Evolutionary conservation across 2,797 vertebrate genomes (phyloP).

Genomic region (Chaetodon trifasciatus): DNA sequence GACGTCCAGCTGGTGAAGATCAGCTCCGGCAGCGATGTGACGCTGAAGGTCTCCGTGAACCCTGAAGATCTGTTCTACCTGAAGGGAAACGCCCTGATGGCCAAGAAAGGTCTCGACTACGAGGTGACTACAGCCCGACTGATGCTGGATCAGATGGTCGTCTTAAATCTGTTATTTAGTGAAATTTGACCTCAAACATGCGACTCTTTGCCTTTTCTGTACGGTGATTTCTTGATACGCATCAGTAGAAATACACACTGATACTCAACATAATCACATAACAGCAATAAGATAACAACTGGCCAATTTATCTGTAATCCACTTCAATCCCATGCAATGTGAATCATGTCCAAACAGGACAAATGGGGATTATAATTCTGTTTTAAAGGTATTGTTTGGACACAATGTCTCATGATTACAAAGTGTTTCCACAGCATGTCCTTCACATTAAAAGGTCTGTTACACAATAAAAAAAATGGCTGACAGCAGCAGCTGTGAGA

Average conservation of each 20-base stretch:
- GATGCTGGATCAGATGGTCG: no score
- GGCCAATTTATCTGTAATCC: not conserved
- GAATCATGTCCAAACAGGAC: not conserved
- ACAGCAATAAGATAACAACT: not conserved
- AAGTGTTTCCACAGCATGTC: not conserved
- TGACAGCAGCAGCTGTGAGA: not conserved
- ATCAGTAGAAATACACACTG: not conserved
- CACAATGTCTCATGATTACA: not conserved
- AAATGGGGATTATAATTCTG: not conserved
- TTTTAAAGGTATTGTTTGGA: not conserved
- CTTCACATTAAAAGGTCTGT: not conserved
- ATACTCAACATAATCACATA: not conserved
- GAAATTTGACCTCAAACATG: no score
- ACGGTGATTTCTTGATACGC: not conserved
- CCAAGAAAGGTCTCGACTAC: constrained; percentile 85
- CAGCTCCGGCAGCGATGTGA: constrained; percentile 72
- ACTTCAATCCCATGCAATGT: not conserved
- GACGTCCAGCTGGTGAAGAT: constrained; percentile 80
- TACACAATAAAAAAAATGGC: not conserved
- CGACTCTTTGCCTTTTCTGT: no score
- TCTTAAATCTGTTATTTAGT: no score
- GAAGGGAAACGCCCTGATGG: constrained; percentile 76
- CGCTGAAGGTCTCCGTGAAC: constrained; percentile 77
- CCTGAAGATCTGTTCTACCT: constrained; percentile 84
- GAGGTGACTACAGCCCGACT: constrained; percentile 72